Evolutionary conservation across 2,888 invertebrate species (phyloP).

Genomic region (Bugulina stolonifera): DNA sequence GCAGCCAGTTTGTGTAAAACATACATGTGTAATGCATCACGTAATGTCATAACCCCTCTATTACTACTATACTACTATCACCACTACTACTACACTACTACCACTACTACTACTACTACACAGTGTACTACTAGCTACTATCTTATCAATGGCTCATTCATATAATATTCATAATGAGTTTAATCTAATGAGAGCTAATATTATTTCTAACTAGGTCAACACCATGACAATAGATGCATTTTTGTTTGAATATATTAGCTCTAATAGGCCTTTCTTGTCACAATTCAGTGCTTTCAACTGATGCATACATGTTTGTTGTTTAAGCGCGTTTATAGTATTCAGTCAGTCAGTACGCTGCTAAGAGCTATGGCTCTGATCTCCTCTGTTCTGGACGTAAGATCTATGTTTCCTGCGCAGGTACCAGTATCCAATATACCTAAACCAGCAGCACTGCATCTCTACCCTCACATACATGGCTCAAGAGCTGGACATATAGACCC

Average conservation of each 20-base stretch:
- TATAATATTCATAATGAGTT: no score
- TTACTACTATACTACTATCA: no score
- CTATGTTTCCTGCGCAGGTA: constrained; percentile 34
- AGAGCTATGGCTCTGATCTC: not conserved
- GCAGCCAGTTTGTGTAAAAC: no score
- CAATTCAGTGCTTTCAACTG: not conserved
- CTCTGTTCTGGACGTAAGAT: not conserved
- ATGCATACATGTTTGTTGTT: no score
- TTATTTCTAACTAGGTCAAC: not conserved
- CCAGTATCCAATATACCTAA: constrained; percentile 36
- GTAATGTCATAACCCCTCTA: no score
- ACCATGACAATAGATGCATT: not conserved
- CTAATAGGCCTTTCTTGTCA: not conserved
- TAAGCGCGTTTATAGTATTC: no score
- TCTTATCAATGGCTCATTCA: no score
- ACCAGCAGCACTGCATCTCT: constrained; percentile 46
- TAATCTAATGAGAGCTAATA: not conserved
- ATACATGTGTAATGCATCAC: no score
- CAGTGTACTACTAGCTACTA: no score
- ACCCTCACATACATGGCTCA: constrained; percentile 50
- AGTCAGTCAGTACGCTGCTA: no score
- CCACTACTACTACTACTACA: no score
- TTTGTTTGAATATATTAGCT: not conserved
- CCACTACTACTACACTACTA: no score
- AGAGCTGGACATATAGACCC: constrained; percentile 33